These are phyloP conservation scores for Trachemys scripta DNA, from an alignment of 2,113 vertebrate genomes.

Conservation along the genomic window DNA sequence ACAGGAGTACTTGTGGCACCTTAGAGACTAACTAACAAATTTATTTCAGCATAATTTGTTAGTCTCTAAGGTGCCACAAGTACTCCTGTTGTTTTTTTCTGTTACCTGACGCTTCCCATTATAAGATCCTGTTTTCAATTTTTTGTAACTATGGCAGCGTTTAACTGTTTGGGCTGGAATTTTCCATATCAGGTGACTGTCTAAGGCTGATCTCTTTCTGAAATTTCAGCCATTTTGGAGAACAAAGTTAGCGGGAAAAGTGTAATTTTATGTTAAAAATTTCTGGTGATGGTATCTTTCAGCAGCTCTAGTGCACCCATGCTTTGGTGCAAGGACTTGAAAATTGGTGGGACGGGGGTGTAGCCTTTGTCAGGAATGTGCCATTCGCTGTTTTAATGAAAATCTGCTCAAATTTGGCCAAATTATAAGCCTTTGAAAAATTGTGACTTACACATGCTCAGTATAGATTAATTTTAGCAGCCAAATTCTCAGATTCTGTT, in stretches of 20 bases:
- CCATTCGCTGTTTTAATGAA: neutral
- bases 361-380: neutral
- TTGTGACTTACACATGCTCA: neutral
- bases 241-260: neutral
- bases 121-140: neutral
- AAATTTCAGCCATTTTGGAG: neutral
- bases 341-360: neutral
- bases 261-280: too few relatives aligned
- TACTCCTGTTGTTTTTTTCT: too few relatives aligned
- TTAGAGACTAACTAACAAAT: too few relatives aligned
- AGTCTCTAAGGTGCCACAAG: too few relatives aligned
- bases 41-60: too few relatives aligned
- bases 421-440: neutral
- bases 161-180: neutral
- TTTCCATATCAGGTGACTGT: neutral
- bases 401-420: neutral
- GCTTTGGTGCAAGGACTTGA: neutral
- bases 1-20: too few relatives aligned
- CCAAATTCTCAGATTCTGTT: neutral
- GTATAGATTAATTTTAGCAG: neutral
- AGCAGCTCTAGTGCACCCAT: neutral
- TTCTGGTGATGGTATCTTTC: neutral
- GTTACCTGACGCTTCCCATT: neutral
- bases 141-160: neutral
- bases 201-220: neutral